phyloP scores from a whole-genome alignment of 2,888 invertebrate genomes.

The Microctonus aethiopoides region DNA sequence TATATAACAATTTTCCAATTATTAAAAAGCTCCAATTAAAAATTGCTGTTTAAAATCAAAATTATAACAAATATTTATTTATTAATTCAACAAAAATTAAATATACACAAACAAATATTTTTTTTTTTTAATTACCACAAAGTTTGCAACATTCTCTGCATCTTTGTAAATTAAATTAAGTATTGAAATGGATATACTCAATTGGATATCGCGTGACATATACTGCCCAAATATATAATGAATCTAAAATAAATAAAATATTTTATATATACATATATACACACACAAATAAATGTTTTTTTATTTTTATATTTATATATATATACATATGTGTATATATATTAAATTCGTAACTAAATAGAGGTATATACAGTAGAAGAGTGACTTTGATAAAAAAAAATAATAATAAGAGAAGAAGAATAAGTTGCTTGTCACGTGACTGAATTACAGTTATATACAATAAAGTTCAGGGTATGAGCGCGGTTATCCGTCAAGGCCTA shows the following conservation, averaged over 20 bases:
- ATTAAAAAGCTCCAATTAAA: too few relatives aligned
- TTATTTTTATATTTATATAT: neutral
- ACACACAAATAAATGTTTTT: neutral
- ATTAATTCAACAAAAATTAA: neutral
- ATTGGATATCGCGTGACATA: neutral
- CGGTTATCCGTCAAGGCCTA: constrained; percentile 21
- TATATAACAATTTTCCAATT: too few relatives aligned
- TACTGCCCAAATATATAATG: neutral
- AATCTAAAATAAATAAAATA: neutral
- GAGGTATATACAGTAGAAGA: too few relatives aligned
- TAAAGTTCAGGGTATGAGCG: constrained; percentile 37
- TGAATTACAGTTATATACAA: constrained; percentile 44
- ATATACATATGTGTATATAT: neutral
- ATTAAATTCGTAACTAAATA: too few relatives aligned
- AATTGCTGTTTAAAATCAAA: too few relatives aligned
- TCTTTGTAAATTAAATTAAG: neutral
- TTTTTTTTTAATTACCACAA: neutral
- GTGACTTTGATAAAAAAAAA: neutral
- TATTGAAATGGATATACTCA: neutral
- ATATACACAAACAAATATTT: neutral
- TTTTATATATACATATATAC: neutral
- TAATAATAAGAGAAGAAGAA: neutral
- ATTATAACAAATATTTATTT: too few relatives aligned
- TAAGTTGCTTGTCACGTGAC: constrained; percentile 41
- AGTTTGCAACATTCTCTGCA: too few relatives aligned